phyloP scores from a whole-genome alignment of 2,797 vertebrate genomes.

The Petrocephalus schoutedeni region DNA sequence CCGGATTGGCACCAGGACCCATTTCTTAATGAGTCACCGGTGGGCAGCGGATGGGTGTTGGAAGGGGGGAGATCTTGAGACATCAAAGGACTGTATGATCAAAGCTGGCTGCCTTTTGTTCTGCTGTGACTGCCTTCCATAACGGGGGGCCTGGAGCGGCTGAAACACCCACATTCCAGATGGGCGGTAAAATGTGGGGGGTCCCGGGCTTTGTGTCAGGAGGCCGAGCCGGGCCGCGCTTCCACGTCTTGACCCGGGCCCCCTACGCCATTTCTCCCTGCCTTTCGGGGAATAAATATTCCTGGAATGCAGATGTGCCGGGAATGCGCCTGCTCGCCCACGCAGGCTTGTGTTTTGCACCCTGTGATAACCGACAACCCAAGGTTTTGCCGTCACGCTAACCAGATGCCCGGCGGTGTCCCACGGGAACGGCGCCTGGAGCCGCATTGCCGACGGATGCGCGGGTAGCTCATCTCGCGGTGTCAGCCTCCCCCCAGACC shows the following conservation, averaged over 20 bases:
- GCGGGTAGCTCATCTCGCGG: neutral
- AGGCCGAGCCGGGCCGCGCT: neutral
- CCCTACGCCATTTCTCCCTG: neutral
- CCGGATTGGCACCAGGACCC: neutral
- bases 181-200: neutral
- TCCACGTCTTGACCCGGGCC: neutral
- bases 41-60: neutral
- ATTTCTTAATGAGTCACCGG: slow-evolving; percentile 12
- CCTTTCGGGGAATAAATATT: neutral
- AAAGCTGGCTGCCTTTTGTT: slow-evolving; percentile 5
- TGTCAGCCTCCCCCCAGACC: neutral
- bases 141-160: neutral
- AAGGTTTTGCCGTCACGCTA: neutral
- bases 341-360: neutral
- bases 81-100: slow-evolving; percentile 13
- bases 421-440: no score
- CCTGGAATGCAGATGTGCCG: neutral
- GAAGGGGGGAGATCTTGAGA: neutral
- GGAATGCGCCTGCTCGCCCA: neutral
- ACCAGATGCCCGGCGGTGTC: neutral
- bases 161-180: neutral
- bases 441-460: neutral
- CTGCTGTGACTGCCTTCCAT: neutral
- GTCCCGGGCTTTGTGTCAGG: neutral
- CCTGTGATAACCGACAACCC: neutral